phyloP scores from a whole-genome alignment of 2,113 vertebrate genomes.

The Phoxinus phoxinus region DNA sequence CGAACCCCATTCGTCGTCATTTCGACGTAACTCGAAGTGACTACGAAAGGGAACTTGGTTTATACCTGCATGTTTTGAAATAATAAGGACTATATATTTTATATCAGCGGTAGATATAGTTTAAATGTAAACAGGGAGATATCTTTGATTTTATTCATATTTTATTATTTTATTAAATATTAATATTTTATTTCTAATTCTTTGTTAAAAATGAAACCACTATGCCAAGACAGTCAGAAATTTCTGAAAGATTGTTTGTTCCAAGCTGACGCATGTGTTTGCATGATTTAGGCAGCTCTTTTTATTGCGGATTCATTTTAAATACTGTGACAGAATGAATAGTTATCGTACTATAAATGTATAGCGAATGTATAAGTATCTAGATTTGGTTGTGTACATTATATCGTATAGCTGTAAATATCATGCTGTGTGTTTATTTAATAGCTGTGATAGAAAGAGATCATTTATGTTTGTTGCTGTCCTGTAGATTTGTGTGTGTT shows the following conservation, averaged over 20 bases:
- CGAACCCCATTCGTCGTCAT: too few relatives aligned
- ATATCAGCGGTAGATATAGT: not conserved
- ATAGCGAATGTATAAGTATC: not conserved
- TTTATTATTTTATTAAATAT: not conserved
- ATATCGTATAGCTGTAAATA: slow-evolving; percentile 8
- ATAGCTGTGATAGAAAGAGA: not conserved
- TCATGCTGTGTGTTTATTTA: slow-evolving; percentile 1
- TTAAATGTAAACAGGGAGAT: not conserved
- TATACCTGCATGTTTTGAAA: slow-evolving; percentile 16
- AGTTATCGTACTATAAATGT: not conserved
- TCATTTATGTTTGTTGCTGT: not conserved
- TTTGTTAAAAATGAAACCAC: slow-evolving; percentile 1
- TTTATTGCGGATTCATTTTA: slow-evolving; percentile 53
- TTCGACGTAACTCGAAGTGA: too few relatives aligned
- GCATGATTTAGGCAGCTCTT: slow-evolving; percentile 54
- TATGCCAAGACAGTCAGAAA: slow-evolving; percentile 20
- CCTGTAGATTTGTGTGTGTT: not conserved
- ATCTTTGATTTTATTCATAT: not conserved
- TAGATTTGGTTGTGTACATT: not conserved
- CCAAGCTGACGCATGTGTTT: slow-evolving; percentile 58
- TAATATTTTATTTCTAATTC: not conserved
- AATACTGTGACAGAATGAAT: not conserved
- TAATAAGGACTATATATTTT: not conserved
- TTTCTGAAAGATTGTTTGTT: slow-evolving; percentile 46
- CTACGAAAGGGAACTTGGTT: too few relatives aligned